Percentiles rank a stretch among this genome's conserved stretches.
These are phyloP conservation scores for Bubalus kerabau DNA, from an alignment of 2,113 vertebrate species.

Conservation along the genomic window DNA sequence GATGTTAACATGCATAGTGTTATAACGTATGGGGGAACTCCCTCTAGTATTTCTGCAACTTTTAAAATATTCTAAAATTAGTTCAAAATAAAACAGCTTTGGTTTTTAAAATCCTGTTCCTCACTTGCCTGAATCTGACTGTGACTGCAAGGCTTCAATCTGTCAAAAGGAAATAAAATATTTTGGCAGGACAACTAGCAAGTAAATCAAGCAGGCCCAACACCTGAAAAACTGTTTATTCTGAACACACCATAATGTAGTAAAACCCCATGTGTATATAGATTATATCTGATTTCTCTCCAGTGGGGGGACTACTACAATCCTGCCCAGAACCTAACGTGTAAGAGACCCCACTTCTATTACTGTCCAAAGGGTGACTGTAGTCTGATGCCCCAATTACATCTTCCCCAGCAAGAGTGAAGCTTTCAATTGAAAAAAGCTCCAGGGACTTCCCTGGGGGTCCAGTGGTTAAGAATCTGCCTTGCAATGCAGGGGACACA, in stretches of 20 bases:
- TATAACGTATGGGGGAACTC: background rate
- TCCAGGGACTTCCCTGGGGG: background rate
- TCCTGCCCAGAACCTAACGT: background rate
- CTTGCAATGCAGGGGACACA: background rate
- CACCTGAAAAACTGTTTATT: background rate
- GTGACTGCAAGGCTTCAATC: background rate
- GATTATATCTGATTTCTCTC: background rate
- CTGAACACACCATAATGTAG: background rate
- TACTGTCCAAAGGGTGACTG: background rate
- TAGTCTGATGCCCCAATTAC: background rate
- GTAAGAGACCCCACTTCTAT: background rate
- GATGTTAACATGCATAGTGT: background rate
- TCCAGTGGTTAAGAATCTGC: background rate
- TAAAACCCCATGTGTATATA: background rate
- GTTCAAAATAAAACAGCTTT: background rate
- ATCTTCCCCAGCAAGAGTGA: background rate
- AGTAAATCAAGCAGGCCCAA: background rate
- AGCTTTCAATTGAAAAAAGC: background rate
- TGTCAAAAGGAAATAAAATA: background rate
- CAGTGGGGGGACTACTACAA: background rate
- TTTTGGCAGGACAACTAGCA: background rate
- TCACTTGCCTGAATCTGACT: background rate
- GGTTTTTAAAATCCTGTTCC: background rate
- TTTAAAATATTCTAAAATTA: conserved; percentile 3
- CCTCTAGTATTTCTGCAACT: background rate